Base-by-base conservation (phyloP, 1,140 invertebrate genomes). In the Bacillus rossius region DNA sequence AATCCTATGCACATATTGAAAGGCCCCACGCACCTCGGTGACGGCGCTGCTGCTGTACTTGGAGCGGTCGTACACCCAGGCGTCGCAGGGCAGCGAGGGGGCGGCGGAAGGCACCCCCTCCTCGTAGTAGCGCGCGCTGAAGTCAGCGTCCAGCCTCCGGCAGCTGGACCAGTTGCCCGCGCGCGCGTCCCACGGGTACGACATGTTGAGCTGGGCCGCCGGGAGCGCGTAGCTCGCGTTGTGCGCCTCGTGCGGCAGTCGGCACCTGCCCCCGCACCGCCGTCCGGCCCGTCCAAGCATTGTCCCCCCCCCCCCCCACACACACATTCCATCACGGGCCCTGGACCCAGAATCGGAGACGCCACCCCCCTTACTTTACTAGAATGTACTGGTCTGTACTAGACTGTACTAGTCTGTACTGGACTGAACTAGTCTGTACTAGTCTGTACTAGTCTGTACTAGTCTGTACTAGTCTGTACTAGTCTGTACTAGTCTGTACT, bases 21-120 rank as follows among this genome's bases (percentile, higher is more conserved):
- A n/a, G n/a, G n/a, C n/a, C n/a, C n/a, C n/a, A n/a, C 57, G 42
- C 74, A 84, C 83, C 69, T 87, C 83, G 19, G 80, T 84, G n/a
- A 83, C 78, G 16, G 82, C 80, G 59, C 82, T 86, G 60, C 79
- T 82, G 57, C 77, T 66, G 63, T 84, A 85, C 50, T 73, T 76
- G 25, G 74, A 75, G 25, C 66, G 73, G 64, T 87, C 81, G 66
- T 82, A 88, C 17, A 88, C 73, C 67, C 79, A 87, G 22, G 69
- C 51, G 13, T 77, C 65, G 66, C 86, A 88, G 4, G 51, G 34
- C 10, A 67, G 61, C 1, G 60, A 72, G 8, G 14, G 63, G 61
- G 63, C 65, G 8, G 60, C 48, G n/a, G n/a, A n/a, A 7, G 67
- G 58, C 20, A 61, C 54, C 29, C 62, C 68, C 23, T 59, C 59